These are phyloP conservation scores for Acanthosepion lycidas DNA, from an alignment of 2,888 invertebrate species.

Conservation along the genomic window DNA sequence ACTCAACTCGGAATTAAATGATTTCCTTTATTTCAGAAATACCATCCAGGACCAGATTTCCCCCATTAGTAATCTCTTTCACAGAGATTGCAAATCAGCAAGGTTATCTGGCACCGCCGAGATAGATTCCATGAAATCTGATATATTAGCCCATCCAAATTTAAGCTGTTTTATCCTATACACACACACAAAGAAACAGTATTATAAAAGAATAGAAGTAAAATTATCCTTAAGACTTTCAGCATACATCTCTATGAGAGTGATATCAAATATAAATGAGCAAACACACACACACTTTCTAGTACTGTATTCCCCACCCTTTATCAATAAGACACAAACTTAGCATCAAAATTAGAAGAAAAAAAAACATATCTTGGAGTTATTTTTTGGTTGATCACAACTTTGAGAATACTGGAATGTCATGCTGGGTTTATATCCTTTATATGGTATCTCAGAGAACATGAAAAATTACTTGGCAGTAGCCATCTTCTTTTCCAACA, in stretches of 20 bases:
- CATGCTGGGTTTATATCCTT: background rate
- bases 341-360: too few relatives aligned
- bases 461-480: background rate
- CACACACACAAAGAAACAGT: background rate
- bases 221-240: background rate
- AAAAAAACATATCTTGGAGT: background rate
- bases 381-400: background rate
- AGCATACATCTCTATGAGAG: background rate
- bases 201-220: background rate
- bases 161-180: background rate
- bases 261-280: background rate
- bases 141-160: background rate
- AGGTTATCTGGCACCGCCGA: background rate
- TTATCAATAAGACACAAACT: too few relatives aligned
- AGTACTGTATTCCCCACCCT: too few relatives aligned
- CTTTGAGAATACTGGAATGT: background rate
- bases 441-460: too few relatives aligned
- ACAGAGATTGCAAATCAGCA: background rate
- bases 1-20: background rate
- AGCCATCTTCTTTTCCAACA: background rate
- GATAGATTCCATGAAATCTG: background rate
- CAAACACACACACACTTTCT: too few relatives aligned
- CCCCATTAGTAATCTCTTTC: background rate
- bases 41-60: background rate
- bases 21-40: slow-evolving; percentile 33